A percentile compares a stretch with the other conserved stretches of the same genome.
These are phyloP conservation scores for Sarcophaga peregrina DNA, from an alignment of 1,140 invertebrate genomes.

Conservation along the genomic window DNA sequence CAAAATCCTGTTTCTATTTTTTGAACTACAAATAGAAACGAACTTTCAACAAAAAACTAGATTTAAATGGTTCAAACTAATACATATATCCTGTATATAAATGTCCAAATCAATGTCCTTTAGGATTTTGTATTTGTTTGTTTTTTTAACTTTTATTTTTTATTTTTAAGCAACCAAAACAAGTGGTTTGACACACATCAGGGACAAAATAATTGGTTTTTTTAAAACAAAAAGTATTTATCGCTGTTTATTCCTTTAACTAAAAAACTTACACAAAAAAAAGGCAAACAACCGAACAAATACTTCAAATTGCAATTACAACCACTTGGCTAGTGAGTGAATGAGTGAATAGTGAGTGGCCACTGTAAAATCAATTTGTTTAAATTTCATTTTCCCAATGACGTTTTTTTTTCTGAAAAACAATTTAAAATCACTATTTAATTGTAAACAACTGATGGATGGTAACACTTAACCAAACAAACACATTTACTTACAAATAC, in stretches of 20 bases:
- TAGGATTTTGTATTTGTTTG: no score
- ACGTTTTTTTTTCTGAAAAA: neutral
- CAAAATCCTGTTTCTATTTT: no score
- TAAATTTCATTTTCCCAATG: neutral
- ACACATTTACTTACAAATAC: no score
- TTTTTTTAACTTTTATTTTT: no score
- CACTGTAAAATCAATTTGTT: neutral
- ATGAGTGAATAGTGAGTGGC: neutral
- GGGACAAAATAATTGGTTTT: neutral
- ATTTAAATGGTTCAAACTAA: no score
- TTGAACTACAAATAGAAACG: no score
- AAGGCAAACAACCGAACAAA: neutral
- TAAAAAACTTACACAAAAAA: neutral
- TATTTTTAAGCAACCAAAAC: neutral
- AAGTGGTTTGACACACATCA: neutral
- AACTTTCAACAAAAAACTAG: no score
- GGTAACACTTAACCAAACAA: neutral
- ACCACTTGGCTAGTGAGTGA: no score
- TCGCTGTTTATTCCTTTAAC: neutral
- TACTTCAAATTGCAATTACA: neutral
- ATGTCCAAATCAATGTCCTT: no score
- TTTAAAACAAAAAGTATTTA: neutral
- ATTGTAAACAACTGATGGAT: slow-evolving; percentile 4
- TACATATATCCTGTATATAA: no score
- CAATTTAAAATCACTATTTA: neutral